Base-by-base conservation (phyloP, 2,113 vertebrate genomes). In the Holacanthus passer region DNA sequence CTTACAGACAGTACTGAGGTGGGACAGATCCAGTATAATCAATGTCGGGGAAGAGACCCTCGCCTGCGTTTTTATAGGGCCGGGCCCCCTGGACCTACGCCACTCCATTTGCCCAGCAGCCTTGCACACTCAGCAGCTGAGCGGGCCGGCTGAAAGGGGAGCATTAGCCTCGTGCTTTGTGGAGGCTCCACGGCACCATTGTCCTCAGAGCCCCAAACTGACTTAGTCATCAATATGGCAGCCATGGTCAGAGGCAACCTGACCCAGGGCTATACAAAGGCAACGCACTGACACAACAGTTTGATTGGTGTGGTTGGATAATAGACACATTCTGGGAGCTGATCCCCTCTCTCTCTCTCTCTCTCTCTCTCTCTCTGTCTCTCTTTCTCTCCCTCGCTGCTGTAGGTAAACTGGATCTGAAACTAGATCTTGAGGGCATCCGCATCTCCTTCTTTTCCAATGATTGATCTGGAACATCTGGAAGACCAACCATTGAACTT, bases 41-140 rank as follows among this genome's bases (percentile, higher is more conserved):
- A 94, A 91, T 94, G 93, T 90, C 86, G 74, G 80, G 77, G 73
- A 68, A 64, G 76, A 82, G 91, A 85, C 77, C 87, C 88, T 77
- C 73, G 65, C 78, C 70, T 56, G 89, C 55, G 90, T 85, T 95
- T 96, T 94, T 96, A 96, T 96, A 95, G 93, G 88, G 75, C 84
- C 81, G 50, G 85, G 89, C 77, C 88, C 90, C 89, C 86, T 88
- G 87, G 78, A 86, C 85, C 77, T 8, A n/a, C 53, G 67, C 82
- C 80, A 86, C 82, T 77, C 85, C 91, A 87, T 89, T 87, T 80
- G 77, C 87, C 91, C 87, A 81, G 60, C 69, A 91, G 87, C 90
- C 90, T 93, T 96, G 95, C 96, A 92, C 82, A 94, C 94, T 96
- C 96, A 96, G 96, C 96, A 95, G 88, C 86, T 93, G 82, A 90